These are phyloP conservation scores for Tetrao urogallus DNA, from an alignment of 2,113 vertebrate genomes.

Conservation along the genomic window DNA sequence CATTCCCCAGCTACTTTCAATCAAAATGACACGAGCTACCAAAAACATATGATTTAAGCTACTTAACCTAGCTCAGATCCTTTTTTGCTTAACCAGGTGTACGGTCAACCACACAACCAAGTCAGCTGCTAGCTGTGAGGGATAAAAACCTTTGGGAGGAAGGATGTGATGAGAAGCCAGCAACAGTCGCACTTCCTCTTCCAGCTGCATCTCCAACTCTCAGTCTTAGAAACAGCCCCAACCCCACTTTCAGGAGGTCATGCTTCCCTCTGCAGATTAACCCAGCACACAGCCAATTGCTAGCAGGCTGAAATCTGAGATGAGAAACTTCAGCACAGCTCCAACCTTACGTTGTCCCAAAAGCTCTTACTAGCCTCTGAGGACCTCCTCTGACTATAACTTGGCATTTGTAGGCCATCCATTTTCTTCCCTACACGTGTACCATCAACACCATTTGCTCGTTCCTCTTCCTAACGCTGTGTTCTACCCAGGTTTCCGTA, in stretches of 20 bases:
- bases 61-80: slow-evolving; percentile 36
- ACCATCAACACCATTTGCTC: not conserved
- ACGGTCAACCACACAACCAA: not conserved
- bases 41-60: slow-evolving; percentile 24
- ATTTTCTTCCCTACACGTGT: not conserved
- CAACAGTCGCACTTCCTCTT: not conserved
- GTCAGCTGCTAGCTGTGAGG: slow-evolving; percentile 30
- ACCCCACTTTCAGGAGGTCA: not conserved
- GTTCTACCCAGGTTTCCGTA: not conserved
- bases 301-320: not conserved
- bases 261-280: not conserved
- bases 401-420: slow-evolving; percentile 3
- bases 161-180: slow-evolving; percentile 24
- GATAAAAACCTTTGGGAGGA: slow-evolving; percentile 46
- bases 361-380: slow-evolving; percentile 7
- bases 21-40: slow-evolving; percentile 24
- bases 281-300: not conserved
- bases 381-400: slow-evolving; percentile 4
- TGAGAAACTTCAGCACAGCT: not conserved
- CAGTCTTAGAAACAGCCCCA: not conserved
- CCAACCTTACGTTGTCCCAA: not conserved
- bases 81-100: slow-evolving; percentile 35
- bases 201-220: slow-evolving; percentile 40
- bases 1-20: slow-evolving; percentile 27
- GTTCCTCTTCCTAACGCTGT: not conserved